Base-by-base conservation (phyloP, 2,888 invertebrate genomes). In the Chouioia cunea region DNA sequence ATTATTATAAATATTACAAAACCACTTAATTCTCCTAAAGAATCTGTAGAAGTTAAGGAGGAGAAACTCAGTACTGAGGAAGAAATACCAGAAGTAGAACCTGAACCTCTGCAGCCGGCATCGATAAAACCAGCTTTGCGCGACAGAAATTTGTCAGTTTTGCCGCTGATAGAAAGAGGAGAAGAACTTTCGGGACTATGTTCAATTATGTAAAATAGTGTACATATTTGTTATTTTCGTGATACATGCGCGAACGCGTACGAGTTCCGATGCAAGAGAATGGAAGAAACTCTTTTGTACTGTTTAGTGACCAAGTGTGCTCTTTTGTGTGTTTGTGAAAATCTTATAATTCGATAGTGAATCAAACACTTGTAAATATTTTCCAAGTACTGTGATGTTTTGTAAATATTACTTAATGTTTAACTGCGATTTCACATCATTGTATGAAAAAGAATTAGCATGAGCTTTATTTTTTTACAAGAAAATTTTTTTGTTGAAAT, bases 1-100 rank as follows among this genome's bases (percentile, higher is more conserved):
- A 95, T 95, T 76, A 92, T 93, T 80, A 94, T 95, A 85, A 95
- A 94, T 87, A 94, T 95, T 80, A 91, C 92, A 77, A 93, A 93
- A 84, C 88, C 91, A 12, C 82, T 91, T 76, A 74, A 76, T 71
- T 66, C 79, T 76, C 76, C 81, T 79, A 79, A 84, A 79, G 79
- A 85, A 75, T 78, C 82, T 73, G 66, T 63, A 67, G 68, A 71
- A 47, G 43, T 36, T 54, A 71, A 54, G 74, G 75, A 66, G 52
- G 65, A 59, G 15, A 72, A 59, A 60, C 65, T 56, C 2, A 70
- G 76, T 6, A 16, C 22, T 36, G 46, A 76, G 79, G 77, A 70
- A 27, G 65, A 65, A 36, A 60, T 74, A 62, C 69, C 87, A 23
- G 86, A 86, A 54, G 87, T 87, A 78, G 85, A 82, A 70, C 74